Evolutionary conservation across 2,888 invertebrate genomes (phyloP), one percentile per base, ranked within the genome.

Genomic region (Exephanes ischioxanthus): DNA sequence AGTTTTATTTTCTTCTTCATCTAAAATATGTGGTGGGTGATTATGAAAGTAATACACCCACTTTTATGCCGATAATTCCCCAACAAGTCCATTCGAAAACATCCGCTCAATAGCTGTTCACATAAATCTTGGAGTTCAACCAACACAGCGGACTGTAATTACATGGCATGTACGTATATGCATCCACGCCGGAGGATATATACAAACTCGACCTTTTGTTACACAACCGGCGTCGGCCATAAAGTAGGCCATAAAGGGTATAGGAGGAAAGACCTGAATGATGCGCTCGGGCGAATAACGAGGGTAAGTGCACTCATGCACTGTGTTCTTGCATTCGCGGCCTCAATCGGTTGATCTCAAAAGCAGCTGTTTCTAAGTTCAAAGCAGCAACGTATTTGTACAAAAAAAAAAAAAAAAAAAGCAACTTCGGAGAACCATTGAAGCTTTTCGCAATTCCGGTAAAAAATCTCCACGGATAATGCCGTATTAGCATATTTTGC

Each of bases 221-320:
- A 58, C 82, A n/a, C 58, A 79, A 85, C 33, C 22, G 48, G 55
- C 61, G 70, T 80, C 71, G 82, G 83, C 78, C 75, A 76, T 82
- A 80, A 63, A 63, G 63, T 63, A 58, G 76, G 76, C 66, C 76
- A 76, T 76, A 76, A 67, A 72, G 66, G 71, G 45, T 80, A 68
- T 73, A 76, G 16, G 76, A 71, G 66, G 73, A 77, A 84, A 83
- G 81, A 86, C 80, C 84, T 80, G 88, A 88, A 89, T 87, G 87
- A 89, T 86, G 86, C 86, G 86, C 89, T 89, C 88, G 89, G 87
- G 87, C 86, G 89, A 88, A 87, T 88, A 91, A 90, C 86, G 82
- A 88, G 87, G 86, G 85, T 89, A 90, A 91, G 90, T 89, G 90
- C 89, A 91, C 89, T 91, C 88, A 89, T 87, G 87, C 87, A 81